These are phyloP conservation scores for Ophion slaviceki DNA, from an alignment of 2,888 invertebrate species.

Conservation along the genomic window DNA sequence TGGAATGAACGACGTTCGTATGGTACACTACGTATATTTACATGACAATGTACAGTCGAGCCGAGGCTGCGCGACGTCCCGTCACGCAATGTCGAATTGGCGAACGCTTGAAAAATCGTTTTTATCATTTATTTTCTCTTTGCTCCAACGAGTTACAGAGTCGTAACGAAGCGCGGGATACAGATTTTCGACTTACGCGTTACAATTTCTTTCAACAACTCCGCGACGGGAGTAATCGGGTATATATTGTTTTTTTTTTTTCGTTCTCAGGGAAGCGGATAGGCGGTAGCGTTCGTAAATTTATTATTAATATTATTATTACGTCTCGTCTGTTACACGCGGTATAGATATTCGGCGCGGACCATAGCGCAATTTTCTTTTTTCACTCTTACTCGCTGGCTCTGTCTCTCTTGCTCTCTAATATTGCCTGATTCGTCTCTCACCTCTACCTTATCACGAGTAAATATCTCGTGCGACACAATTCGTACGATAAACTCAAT, in stretches of 20 bases:
- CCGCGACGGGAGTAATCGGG: background rate
- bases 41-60: conserved; percentile 79
- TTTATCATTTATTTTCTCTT: conserved; percentile 73
- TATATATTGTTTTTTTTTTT: conserved; percentile 23
- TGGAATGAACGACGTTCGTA: conserved; percentile 64
- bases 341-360: background rate
- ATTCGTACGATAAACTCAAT: conserved; percentile 18
- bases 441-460: conserved; percentile 39
- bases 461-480: conserved; percentile 52
- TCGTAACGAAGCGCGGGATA: conserved; percentile 71
- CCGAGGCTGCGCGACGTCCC: conserved; percentile 64
- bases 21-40: conserved; percentile 77
- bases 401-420: conserved; percentile 7
- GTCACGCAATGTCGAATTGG: conserved; percentile 15
- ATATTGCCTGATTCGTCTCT: conserved; percentile 39
- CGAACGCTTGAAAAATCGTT: conserved; percentile 36
- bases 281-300: conserved; percentile 11
- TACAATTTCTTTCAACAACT: conserved; percentile 40
- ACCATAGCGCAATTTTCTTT: background rate
- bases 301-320: background rate
- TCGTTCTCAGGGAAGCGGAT: conserved; percentile 8
- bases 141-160: conserved; percentile 70
- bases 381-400: conserved; percentile 1
- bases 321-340: background rate
- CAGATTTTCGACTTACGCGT: conserved; percentile 65